Percentiles rank a stretch among this genome's conserved stretches.
These are phyloP conservation scores for Chaetodon auriga DNA, from an alignment of 2,113 vertebrate species.

Conservation along the genomic window DNA sequence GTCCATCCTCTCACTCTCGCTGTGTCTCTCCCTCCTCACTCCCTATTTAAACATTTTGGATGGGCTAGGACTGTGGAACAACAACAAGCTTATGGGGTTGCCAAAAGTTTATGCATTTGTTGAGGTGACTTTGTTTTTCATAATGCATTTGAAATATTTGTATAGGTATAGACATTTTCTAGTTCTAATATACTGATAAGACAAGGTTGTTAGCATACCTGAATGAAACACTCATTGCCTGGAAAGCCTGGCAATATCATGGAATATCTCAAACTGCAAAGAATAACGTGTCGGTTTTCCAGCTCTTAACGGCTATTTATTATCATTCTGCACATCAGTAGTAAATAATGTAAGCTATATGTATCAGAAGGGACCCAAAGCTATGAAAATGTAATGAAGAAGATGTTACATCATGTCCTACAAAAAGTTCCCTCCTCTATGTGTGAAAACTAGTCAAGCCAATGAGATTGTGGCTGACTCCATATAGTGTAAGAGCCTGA, in stretches of 20 bases:
- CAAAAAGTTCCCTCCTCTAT: background rate
- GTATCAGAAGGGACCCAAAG: background rate
- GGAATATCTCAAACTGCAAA: background rate
- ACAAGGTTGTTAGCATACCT: background rate
- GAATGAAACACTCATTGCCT: background rate
- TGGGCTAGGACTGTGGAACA: constrained; percentile 32
- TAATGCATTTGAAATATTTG: background rate
- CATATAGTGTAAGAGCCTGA: background rate
- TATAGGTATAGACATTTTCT: background rate
- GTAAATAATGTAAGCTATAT: background rate
- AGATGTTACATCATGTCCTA: background rate
- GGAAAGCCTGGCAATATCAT: background rate
- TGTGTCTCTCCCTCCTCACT: background rate
- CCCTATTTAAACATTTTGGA: constrained; percentile 47
- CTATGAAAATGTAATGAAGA: background rate
- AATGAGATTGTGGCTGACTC: background rate
- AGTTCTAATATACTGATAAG: background rate
- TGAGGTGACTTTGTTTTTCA: constrained; percentile 26
- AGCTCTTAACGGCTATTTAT: background rate
- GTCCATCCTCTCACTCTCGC: constrained; percentile 24
- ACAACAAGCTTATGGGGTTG: constrained; percentile 65
- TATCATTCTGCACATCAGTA: background rate
- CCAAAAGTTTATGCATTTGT: constrained; percentile 52
- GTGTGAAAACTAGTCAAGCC: background rate
- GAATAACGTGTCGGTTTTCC: background rate